Conservation (phyloP, 2,888 invertebrate genomes). For the Zhengitettix transpicula region DNA sequence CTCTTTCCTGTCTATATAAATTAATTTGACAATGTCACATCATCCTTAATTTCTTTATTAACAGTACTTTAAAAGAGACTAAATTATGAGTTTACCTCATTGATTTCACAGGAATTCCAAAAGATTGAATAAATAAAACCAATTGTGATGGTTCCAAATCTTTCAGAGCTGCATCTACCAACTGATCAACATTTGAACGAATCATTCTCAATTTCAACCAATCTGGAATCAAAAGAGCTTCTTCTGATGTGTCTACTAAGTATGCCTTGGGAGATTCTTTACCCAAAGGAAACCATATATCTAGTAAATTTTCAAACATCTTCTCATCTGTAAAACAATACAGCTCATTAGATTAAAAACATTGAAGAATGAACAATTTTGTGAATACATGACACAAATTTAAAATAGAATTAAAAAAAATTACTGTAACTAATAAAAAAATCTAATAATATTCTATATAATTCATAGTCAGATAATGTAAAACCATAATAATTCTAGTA, state of each 20-base stretch:
- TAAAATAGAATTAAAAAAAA: slow-evolving; percentile 2
- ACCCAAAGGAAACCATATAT: slow-evolving; percentile 68
- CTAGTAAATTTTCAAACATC: slow-evolving; percentile 42
- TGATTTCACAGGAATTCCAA: slow-evolving; percentile 79
- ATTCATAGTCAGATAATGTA: too few species aligned
- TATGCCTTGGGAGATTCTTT: slow-evolving; percentile 62
- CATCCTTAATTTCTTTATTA: too few species aligned
- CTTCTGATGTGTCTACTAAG: slow-evolving; percentile 62
- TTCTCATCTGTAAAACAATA: slow-evolving; percentile 16
- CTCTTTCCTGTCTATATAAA: too few species aligned
- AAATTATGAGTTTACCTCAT: slow-evolving; percentile 41
- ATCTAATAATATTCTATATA: too few species aligned
- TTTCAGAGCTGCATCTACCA: slow-evolving; percentile 73
- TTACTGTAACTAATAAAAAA: too few species aligned
- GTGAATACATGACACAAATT: too few species aligned
- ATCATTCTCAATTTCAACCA: slow-evolving; percentile 81
- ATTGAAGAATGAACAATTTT: too few species aligned
- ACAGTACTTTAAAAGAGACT: too few species aligned
- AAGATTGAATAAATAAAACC: slow-evolving; percentile 86
- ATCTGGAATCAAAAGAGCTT: slow-evolving; percentile 71
- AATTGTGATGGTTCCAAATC: slow-evolving; percentile 78
- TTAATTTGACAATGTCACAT: too few species aligned
- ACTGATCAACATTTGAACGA: slow-evolving; percentile 58
- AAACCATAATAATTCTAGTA: too few species aligned
- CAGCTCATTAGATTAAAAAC: too few species aligned